These are phyloP conservation scores for Psylliodes chrysocephalus DNA, from an alignment of 2,888 invertebrate genomes.

Conservation along the genomic window DNA sequence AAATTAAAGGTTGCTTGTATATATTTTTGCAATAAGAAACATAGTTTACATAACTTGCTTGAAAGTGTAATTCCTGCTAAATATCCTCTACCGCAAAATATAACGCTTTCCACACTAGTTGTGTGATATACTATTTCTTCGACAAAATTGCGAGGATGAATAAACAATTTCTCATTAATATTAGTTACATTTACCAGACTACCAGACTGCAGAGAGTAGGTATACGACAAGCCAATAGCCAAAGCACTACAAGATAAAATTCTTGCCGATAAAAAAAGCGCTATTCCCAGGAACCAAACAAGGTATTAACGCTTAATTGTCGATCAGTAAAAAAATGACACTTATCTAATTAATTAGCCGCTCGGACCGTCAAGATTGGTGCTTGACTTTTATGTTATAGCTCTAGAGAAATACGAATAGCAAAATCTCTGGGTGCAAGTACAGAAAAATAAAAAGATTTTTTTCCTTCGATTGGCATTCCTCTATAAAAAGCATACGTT, in stretches of 20 bases:
- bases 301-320: slow-evolving; percentile 44
- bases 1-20: too few species aligned
- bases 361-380: slow-evolving; percentile 32
- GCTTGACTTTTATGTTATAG: slow-evolving; percentile 39
- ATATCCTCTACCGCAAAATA: too few species aligned
- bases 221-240: slow-evolving; percentile 2
- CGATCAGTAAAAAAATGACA: slow-evolving; percentile 31
- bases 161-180: neutral
- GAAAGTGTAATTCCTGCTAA: too few species aligned
- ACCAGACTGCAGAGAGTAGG: neutral
- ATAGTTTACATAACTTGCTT: too few species aligned
- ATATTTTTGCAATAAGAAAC: too few species aligned
- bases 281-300: slow-evolving; percentile 43
- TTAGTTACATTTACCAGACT: neutral
- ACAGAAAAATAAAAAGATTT: neutral
- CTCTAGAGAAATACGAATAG: slow-evolving; percentile 29
- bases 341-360: slow-evolving; percentile 42
- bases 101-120: too few species aligned
- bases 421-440: slow-evolving; percentile 21
- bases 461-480: neutral
- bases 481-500: slow-evolving; percentile 3
- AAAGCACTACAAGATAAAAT: slow-evolving; percentile 25
- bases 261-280: slow-evolving; percentile 29
- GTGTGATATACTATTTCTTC: too few species aligned
- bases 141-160: too few species aligned